Base-by-base conservation (phyloP, 2,888 invertebrate species). In the Phasia obesa region DNA sequence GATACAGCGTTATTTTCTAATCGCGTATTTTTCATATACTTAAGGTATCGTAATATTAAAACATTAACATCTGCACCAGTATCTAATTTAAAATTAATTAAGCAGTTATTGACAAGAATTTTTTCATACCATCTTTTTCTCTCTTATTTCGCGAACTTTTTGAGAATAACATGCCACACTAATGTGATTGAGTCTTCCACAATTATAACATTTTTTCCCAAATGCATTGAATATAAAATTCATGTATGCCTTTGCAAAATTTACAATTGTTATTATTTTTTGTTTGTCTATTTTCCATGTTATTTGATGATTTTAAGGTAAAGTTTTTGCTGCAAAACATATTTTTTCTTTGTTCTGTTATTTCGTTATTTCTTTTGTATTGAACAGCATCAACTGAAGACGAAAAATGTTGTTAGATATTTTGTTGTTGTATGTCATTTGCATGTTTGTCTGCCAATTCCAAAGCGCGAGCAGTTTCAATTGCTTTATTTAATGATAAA, bases 181-280 rank as follows among this genome's bases (percentile, higher is more conserved):
- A 21, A 77, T 78, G 49, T 82, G 77, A 69, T 77, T 82, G 0
- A 47, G 42, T 19, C 64, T 35, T 25, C 65, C 75, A 31, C 75
- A 69, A 25, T 65, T 80, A 51, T 53, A 69, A 62, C 80, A 80
- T 53, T 57, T 57, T 65, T 67, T 57, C 0, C 76, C 76, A 57
- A 80, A 84, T 23, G 76, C 70, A 19, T 75, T 71, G 27, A 71
- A 84, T 60, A 64, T 76, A n/a, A 55, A 70, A 74, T 38, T 57
- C 78, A 25, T 75, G 81, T 19, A 53, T 69, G 23, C 79, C 42
- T 80, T 75, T 76, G 59, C 77, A 81, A 84, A 84, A 74, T 19
- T 69, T 35, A 35, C 21, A 59, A 38, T 67, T 17, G 57, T 55
- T 25, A 25, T 70, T 77, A 4, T 35, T 57, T 69, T 60, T 76